These are phyloP conservation scores for Melanostoma mellinum DNA, from an alignment of 2,888 invertebrate species.

Conservation along the genomic window DNA sequence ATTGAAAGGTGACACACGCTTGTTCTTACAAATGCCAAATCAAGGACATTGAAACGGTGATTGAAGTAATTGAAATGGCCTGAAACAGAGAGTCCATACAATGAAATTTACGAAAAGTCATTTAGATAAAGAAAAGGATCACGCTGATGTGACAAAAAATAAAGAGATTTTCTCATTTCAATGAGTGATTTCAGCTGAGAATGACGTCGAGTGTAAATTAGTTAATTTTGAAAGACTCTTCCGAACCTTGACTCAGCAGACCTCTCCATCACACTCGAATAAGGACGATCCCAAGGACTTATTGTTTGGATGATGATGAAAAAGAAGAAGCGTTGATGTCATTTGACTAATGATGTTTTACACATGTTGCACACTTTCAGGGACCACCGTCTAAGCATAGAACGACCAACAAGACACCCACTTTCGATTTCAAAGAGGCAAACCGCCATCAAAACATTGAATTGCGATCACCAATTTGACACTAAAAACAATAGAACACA, in stretches of 20 bases:
- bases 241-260: too few species aligned
- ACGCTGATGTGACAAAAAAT: conserved; percentile 18
- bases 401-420: conserved; percentile 52
- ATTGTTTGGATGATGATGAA: too few species aligned
- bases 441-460: conserved; percentile 70
- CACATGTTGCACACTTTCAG: conserved; percentile 21
- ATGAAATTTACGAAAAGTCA: conserved; percentile 6
- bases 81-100: conserved; percentile 10
- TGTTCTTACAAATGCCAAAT: conserved; percentile 34
- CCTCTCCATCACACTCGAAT: too few species aligned
- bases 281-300: too few species aligned
- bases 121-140: conserved; percentile 25
- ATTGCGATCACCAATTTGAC: conserved; percentile 57
- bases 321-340: too few species aligned
- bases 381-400: neutral
- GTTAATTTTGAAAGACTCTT: too few species aligned
- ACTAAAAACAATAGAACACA: conserved; percentile 62
- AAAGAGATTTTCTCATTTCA: neutral
- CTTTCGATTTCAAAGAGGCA: conserved; percentile 40
- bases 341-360: neutral
- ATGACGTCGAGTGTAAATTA: too few species aligned
- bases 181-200: neutral
- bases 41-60: conserved; percentile 47
- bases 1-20: conserved; percentile 60
- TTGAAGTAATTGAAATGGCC: neutral